Percentiles rank a stretch among this genome's conserved stretches.
Evolutionary conservation across 1,140 invertebrate species (phyloP).

Genomic region (Drosophila nasuta): DNA sequence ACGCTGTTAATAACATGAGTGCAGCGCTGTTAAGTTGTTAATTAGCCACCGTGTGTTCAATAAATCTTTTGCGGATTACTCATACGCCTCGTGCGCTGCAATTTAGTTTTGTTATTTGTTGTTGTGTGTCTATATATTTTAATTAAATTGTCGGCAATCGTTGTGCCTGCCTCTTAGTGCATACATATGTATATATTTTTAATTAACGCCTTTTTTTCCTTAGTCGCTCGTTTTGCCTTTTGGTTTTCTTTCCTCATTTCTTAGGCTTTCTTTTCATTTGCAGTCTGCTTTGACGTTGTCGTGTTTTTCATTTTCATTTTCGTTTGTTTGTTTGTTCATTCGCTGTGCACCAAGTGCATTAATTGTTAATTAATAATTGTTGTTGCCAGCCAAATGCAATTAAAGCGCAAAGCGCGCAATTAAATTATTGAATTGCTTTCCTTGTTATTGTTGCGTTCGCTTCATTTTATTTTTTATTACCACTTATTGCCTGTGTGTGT

Average conservation of each 20-base stretch:
- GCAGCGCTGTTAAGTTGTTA: not conserved
- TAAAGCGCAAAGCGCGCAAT: slow-evolving; percentile 73
- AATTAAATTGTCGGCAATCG: slow-evolving; percentile 69
- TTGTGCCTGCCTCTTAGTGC: slow-evolving; percentile 8
- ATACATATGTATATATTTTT: slow-evolving; percentile 63
- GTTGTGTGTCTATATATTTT: slow-evolving; percentile 35
- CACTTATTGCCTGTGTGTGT: slow-evolving; percentile 31
- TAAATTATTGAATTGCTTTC: slow-evolving; percentile 72
- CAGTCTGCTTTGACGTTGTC: slow-evolving; percentile 2
- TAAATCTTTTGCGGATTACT: slow-evolving; percentile 1
- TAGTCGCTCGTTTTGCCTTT: slow-evolving; percentile 56
- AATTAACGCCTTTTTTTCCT: slow-evolving; percentile 76
- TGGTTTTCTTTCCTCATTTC: slow-evolving; percentile 35
- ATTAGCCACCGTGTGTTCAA: not conserved
- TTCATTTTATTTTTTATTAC: slow-evolving; percentile 32
- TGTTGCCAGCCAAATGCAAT: slow-evolving; percentile 64
- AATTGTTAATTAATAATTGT: slow-evolving; percentile 78
- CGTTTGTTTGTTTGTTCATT: slow-evolving; percentile 29
- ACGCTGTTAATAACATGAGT: not conserved
- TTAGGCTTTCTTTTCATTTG: slow-evolving; percentile 15
- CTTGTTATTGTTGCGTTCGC: slow-evolving; percentile 17
- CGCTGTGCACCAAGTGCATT: slow-evolving; percentile 57
- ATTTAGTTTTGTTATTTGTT: slow-evolving; percentile 30
- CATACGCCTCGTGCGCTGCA: slow-evolving; percentile 17
- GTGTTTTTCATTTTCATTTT: slow-evolving; percentile 35